Conservation (phyloP, 2,797 vertebrate genomes). For the Lates japonicus region DNA sequence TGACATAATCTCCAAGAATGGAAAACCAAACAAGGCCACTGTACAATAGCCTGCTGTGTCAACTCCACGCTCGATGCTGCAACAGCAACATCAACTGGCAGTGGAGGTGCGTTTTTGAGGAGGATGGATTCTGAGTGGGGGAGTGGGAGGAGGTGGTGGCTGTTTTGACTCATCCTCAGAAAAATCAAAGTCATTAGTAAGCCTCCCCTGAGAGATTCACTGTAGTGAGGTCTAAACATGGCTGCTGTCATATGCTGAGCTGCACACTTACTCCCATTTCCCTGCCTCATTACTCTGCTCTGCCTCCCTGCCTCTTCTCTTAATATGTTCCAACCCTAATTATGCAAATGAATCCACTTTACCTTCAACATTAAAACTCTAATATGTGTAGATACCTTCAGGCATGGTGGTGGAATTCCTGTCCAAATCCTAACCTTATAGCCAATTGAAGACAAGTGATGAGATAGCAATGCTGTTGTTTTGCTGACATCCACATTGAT, state of each 20-base stretch:
- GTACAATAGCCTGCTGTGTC: slow-evolving; percentile 40
- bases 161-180: slow-evolving; percentile 63
- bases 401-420: slow-evolving; percentile 41
- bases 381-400: slow-evolving; percentile 54
- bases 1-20: slow-evolving; percentile 54
- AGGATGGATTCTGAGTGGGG: slow-evolving; percentile 29
- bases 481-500: slow-evolving; percentile 50
- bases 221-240: slow-evolving; percentile 62
- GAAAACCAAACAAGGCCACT: slow-evolving; percentile 71
- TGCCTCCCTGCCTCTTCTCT: slow-evolving; percentile 53
- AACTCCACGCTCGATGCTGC: slow-evolving; percentile 12
- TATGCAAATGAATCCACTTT: slow-evolving; percentile 70
- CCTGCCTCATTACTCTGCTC: slow-evolving; percentile 70
- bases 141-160: not conserved
- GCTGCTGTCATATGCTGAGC: slow-evolving; percentile 61
- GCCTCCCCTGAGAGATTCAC: slow-evolving; percentile 51
- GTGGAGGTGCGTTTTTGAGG: slow-evolving; percentile 49
- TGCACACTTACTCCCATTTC: slow-evolving; percentile 60
- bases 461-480: slow-evolving; percentile 26
- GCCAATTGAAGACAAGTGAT: slow-evolving; percentile 34
- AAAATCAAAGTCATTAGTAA: slow-evolving; percentile 73
- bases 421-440: slow-evolving; percentile 25
- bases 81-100: slow-evolving; percentile 33
- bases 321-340: slow-evolving; percentile 66
- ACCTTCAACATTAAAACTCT: slow-evolving; percentile 53